Base-by-base conservation (phyloP, 2,113 vertebrate genomes). In the Hypanus sabinus region DNA sequence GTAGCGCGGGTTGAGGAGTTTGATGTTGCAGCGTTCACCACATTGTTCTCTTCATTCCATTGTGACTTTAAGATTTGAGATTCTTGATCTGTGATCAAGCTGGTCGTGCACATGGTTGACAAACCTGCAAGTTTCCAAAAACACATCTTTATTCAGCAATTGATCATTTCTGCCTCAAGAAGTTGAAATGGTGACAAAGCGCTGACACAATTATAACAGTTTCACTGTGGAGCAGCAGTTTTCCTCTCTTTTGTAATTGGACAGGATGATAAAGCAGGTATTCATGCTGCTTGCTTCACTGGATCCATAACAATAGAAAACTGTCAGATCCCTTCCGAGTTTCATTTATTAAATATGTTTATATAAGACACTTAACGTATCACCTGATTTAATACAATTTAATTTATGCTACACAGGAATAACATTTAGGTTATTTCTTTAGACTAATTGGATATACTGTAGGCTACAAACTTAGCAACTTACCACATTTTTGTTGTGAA, bases 201-300 rank as follows among this genome's bases (percentile, higher is more conserved):
- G 20, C 3, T 55, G 70, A 75, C 36, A 93, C 9, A 91, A 36
- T 90, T 68, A 68, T 57, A 65, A 68, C 24, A 91, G 33, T 36
- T 68, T 33, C 16, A 70, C 10, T 6, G 11, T 2, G 22, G 46
- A 88, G 27, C 85, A 65, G 57, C 22, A 87, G 10, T 6, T 91
- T 36, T 70, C 18, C 65, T 91, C 6, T 20, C 60, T 65, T 14
- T 9, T 68, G 18, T 68, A 70, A 68, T 91, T 91, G 33, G 57
- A 65, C 62, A 62, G n/a, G 62, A 90, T 90, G 62, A 90, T 90
- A 90, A 90, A n/a, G 57, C 85, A 88, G 87, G 33, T 55, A 91
- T 33, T 70, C 22, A 8, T 33, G 27, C 88, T 68, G 62, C 65
- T 12, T 68, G 38, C 91, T 93, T 73, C 68, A 75, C 22, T 71